Conservation (phyloP, 2,888 invertebrate genomes). For the Thecophora atra region DNA sequence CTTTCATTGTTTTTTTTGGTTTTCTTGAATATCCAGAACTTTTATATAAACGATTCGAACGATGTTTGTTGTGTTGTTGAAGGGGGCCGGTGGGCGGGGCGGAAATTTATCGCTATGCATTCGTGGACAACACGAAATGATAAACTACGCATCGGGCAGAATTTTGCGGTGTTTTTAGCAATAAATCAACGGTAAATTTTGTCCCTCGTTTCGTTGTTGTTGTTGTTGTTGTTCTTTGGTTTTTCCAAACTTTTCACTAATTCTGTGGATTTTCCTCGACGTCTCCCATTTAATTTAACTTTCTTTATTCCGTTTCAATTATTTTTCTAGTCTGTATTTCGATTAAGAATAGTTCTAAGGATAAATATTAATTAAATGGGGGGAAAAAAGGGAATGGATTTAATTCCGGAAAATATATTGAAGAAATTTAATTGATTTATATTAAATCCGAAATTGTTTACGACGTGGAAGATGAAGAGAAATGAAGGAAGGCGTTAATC, state of each 20-base stretch:
- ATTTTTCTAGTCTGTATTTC: too few species aligned
- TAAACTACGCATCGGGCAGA: background rate
- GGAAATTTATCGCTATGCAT: background rate
- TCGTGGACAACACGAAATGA: background rate
- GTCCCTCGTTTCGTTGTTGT: background rate
- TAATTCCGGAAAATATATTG: too few species aligned
- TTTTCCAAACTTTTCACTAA: background rate
- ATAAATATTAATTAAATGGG: too few species aligned
- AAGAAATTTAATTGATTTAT: too few species aligned
- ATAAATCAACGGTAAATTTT: slow-evolving; percentile 10
- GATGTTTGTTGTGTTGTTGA: background rate
- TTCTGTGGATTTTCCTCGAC: too few species aligned
- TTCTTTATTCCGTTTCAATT: too few species aligned
- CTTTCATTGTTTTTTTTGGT: background rate
- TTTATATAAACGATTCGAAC: background rate
- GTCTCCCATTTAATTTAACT: too few species aligned
- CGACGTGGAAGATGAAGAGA: too few species aligned
- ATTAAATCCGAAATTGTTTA: too few species aligned
- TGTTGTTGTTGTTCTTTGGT: background rate
- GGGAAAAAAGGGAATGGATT: too few species aligned
- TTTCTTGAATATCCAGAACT: background rate
- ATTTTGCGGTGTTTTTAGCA: slow-evolving; percentile 8
- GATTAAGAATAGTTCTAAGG: too few species aligned
- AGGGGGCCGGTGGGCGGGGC: background rate
- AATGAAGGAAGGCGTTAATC: too few species aligned